Base-by-base conservation (phyloP, 2,888 invertebrate genomes). In the Lutraria lutraria region DNA sequence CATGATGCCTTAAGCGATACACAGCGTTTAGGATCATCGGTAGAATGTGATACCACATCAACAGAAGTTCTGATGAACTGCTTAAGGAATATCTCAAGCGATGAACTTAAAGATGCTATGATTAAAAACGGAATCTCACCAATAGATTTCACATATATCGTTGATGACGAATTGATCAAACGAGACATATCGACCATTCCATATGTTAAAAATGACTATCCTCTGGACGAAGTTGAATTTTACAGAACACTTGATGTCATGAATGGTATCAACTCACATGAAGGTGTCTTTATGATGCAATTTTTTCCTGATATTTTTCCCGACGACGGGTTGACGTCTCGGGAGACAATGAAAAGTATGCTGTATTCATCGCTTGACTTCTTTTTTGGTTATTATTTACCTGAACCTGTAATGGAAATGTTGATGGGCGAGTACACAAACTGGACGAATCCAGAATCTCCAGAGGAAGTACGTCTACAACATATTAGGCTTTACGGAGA, bases 191-290 rank as follows among this genome's bases (percentile, higher is more conserved):
- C 21, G 29, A 6, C 83, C 25, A 25, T 89, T 15, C 52, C 31
- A 19, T 53, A 21, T n/a, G 19, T 63, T 13, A 80, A 60, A 25
- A 34, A 79, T 31, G 21, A 54, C 31, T 12, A 68, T 31, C 13
- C 25, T 0, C n/a, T 83, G 12, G 81, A 85, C 19, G 81, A 87
- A 82, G 53, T 89, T 21, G 81, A 89, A 29, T 89, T 89, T 81
- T 89, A 72, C 76, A 25, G 87, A 72, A 84, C 87, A 21, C n/a
- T 89, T 10, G 60, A 87, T 31, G 54, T 84, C 10, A 21, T 86
- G 34, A 87, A 52, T 43, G 89, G 89, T 15, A 80, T 89, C 31
- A 89, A 86, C 29, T 53, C 83, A 13, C 29, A 54, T 15, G 89
- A 89, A 31, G 89, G 89, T 12, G 0, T 25, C 8, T 25, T 3